Conservation (phyloP, 2,888 invertebrate species). For the Nipponacmea schrenckii region DNA sequence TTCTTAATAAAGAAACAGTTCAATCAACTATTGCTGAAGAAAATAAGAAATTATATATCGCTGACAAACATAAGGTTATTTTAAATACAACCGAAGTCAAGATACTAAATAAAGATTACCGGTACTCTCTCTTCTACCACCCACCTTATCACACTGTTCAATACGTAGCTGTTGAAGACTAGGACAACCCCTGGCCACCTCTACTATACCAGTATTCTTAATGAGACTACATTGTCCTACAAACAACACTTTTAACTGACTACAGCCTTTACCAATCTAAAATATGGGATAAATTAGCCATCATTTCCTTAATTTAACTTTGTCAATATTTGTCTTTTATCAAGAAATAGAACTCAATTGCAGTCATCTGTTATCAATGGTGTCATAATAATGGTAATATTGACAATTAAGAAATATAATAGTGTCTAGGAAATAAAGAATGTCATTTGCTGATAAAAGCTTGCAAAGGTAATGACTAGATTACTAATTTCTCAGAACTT, state of each 20-base stretch:
- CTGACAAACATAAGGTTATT: too few species aligned
- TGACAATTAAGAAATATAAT: not conserved
- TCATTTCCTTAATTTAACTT: not conserved
- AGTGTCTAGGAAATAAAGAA: too few species aligned
- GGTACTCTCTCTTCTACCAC: too few species aligned
- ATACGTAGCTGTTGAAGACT: slow-evolving; percentile 37
- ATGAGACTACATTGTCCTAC: slow-evolving; percentile 49
- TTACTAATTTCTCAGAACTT: not conserved
- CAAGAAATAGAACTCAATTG: not conserved
- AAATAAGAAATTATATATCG: too few species aligned
- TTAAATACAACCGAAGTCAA: too few species aligned
- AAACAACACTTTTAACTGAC: slow-evolving; percentile 37
- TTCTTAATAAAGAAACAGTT: too few species aligned
- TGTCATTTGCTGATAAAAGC: too few species aligned
- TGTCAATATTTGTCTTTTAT: too few species aligned
- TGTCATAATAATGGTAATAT: not conserved
- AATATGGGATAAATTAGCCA: slow-evolving; percentile 11
- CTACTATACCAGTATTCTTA: slow-evolving; percentile 41
- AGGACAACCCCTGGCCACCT: slow-evolving; percentile 42
- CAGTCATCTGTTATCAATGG: not conserved
- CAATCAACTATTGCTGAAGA: too few species aligned
- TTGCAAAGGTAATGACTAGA: too few species aligned
- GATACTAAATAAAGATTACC: too few species aligned
- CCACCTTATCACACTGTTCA: slow-evolving; percentile 47
- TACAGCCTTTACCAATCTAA: slow-evolving; percentile 49